Conservation (phyloP, 1,140 invertebrate genomes). For the Psilanteris sp. region DNA sequence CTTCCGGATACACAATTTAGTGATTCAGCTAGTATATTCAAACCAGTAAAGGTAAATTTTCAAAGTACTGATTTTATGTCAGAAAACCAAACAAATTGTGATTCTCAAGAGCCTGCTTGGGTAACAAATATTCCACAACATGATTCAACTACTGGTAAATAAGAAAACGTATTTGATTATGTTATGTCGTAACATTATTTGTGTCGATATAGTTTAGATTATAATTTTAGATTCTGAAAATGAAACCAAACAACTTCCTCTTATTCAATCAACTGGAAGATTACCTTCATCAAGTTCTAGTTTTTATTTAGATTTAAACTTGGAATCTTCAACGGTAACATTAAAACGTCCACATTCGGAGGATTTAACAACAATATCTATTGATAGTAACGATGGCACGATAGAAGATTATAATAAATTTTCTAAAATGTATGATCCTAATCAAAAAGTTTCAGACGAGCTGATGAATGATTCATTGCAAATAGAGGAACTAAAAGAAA, state of each 20-base stretch:
- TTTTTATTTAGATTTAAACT: constrained; percentile 85
- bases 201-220: too few relatives aligned
- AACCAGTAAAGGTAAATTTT: constrained; percentile 77
- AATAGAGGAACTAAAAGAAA: constrained; percentile 74
- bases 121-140: constrained; percentile 85
- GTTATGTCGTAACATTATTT: too few relatives aligned
- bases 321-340: constrained; percentile 84
- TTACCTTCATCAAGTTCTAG: constrained; percentile 83
- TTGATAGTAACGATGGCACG: constrained; percentile 65
- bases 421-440: constrained; percentile 66
- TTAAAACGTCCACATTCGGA: constrained; percentile 80
- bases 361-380: constrained; percentile 68
- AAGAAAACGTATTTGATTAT: too few relatives aligned
- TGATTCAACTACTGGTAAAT: constrained; percentile 79
- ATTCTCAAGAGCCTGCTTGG: constrained; percentile 85
- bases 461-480: constrained; percentile 74
- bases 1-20: constrained; percentile 80
- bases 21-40: constrained; percentile 81
- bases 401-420: constrained; percentile 70
- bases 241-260: constrained; percentile 75
- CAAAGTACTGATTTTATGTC: constrained; percentile 75
- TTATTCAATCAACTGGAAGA: constrained; percentile 64
- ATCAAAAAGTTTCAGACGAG: constrained; percentile 73
- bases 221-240: constrained; percentile 80
- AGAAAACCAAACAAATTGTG: constrained; percentile 73